Base-by-base conservation (phyloP, 2,113 vertebrate genomes). In the Neofelis nebulosa region DNA sequence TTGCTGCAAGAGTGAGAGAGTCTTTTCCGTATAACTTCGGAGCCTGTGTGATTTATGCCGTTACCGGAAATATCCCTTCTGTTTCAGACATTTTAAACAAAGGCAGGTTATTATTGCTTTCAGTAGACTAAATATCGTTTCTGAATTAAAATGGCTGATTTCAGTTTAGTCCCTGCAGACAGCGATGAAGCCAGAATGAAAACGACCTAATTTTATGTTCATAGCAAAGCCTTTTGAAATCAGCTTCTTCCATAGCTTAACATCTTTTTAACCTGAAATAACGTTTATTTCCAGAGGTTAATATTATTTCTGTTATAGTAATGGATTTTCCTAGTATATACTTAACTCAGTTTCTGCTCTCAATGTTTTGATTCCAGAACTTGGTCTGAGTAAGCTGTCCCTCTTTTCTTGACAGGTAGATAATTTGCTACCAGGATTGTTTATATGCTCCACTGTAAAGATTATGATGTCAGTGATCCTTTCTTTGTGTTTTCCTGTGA, bases 261-360 rank as follows among this genome's bases (percentile, higher is more conserved):
- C 89, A 86, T 94, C 74, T 76, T 94, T 90, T 89, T 94, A 92
- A 83, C 65, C 41, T 90, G 83, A 98, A 96, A 98, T 98, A n/a
- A 69, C 90, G 88, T 94, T 97, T 98, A 6, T 89, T 96, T 97
- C 95, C 71, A 95, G 97, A 98, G 94, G 96, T 97, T 98, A 97
- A 83, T 96, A 79, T 95, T 61, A 79, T 93, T 95, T 95, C 52
- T 87, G 16, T 93, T 96, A 95, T 94, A 98, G 87, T 91, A 97
- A 96, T 84, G 96, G 92, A 96, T 98, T 99, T 98, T 79, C 95
- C 98, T 79, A 83, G 89, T 98, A 98, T 98, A 98, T 96, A 98
- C 74, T 69, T 97, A 81, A 97, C 78, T 97, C 50, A 89, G 89
- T 98, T 98, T 98, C 79, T 98, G 84, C 97, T 97, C 94, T 97